phyloP scores from a whole-genome alignment of 2,113 vertebrate species.

The Circaetus cinerascens region DNA sequence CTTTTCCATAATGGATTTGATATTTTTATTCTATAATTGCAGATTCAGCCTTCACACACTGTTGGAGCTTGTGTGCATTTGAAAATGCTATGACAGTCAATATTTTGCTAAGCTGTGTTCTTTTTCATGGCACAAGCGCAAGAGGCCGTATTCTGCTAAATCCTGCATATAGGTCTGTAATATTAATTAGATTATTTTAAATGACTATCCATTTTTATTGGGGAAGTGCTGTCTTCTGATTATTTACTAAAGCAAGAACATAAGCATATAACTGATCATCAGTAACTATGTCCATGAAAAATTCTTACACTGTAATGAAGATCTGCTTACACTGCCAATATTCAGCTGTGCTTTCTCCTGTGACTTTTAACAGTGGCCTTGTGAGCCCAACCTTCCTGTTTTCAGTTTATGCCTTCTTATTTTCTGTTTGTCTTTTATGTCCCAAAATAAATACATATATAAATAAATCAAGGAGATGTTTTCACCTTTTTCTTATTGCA shows the following conservation, averaged over 20 bases:
- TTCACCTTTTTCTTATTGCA: background rate
- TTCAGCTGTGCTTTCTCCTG: background rate
- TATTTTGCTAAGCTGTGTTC: background rate
- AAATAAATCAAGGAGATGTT: background rate
- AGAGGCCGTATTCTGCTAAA: background rate
- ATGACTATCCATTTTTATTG: background rate
- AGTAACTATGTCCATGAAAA: background rate
- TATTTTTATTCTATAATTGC: background rate
- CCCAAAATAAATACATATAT: background rate
- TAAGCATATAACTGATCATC: background rate
- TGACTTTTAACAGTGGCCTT: background rate
- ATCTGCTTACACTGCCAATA: background rate
- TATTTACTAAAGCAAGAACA: background rate
- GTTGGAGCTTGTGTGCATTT: background rate
- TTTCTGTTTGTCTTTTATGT: background rate
- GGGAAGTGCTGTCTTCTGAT: background rate
- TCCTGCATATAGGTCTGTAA: background rate
- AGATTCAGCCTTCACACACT: background rate
- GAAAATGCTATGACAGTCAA: background rate
- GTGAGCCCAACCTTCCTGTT: background rate
- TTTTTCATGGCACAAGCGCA: background rate
- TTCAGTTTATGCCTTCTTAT: background rate
- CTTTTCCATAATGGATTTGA: background rate
- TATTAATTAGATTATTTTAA: background rate
- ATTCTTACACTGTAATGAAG: background rate